These are phyloP conservation scores for Manis javanica DNA, from an alignment of 2,797 vertebrate genomes.

Conservation along the genomic window DNA sequence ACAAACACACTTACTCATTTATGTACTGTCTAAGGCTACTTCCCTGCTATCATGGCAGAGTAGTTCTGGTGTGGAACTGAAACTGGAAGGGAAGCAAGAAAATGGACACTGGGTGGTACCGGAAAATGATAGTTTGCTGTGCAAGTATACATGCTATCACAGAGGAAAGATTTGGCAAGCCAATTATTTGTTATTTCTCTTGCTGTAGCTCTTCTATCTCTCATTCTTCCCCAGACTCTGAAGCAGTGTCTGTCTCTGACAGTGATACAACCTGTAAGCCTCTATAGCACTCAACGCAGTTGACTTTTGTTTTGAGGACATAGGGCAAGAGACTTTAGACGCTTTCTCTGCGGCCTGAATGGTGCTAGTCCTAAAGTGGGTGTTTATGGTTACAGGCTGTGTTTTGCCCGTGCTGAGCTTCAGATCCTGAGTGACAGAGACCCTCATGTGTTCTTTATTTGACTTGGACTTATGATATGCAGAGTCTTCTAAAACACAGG, in stretches of 20 bases:
- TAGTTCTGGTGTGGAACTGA: neutral
- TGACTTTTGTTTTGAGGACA: neutral
- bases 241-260: neutral
- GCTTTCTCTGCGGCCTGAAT: neutral
- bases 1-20: neutral
- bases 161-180: neutral
- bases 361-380: neutral
- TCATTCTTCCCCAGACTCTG: neutral
- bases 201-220: neutral
- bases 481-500: neutral
- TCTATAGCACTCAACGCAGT: neutral
- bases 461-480: neutral
- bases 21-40: neutral
- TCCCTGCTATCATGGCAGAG: neutral
- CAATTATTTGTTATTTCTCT: neutral
- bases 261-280: neutral
- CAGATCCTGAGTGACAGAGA: neutral
- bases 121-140: neutral
- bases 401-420: neutral
- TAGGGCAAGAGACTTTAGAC: neutral
- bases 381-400: neutral
- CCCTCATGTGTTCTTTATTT: neutral
- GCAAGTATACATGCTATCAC: neutral
- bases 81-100: constrained; percentile 46
- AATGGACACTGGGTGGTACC: neutral